Conservation (phyloP, 2,888 invertebrate genomes). For the Drosophila planitibia region DNA sequence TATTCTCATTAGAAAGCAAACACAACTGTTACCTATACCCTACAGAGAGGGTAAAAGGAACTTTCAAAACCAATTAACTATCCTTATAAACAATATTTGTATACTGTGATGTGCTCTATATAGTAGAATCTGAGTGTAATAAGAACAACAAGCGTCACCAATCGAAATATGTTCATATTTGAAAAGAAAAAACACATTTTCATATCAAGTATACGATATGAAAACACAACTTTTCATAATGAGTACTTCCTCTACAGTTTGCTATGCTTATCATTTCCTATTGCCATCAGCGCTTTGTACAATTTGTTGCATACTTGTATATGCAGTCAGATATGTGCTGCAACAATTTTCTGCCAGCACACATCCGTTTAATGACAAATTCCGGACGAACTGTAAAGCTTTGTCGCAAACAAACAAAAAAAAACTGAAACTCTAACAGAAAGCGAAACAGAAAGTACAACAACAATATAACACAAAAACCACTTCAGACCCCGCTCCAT, state of each 20-base stretch:
- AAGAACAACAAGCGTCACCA: background rate
- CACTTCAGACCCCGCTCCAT: conserved; percentile 16
- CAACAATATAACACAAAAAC: conserved; percentile 42
- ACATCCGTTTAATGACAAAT: conserved; percentile 71
- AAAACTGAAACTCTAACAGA: conserved; percentile 15
- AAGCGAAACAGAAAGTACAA: conserved; percentile 41
- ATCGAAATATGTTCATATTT: background rate
- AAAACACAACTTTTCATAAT: conserved; percentile 20
- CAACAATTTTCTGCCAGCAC: conserved; percentile 36
- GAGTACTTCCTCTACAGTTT: conserved; percentile 23
- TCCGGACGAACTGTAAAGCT: conserved; percentile 45
- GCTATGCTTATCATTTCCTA: conserved; percentile 37
- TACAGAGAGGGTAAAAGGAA: background rate
- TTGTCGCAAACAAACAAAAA: conserved; percentile 27
- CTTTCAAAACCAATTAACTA: background rate
- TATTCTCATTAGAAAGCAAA: background rate
- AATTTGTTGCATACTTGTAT: conserved; percentile 39
- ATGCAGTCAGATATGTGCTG: conserved; percentile 25
- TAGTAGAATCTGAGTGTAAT: background rate
- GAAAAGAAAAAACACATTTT: background rate
- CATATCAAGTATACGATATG: background rate
- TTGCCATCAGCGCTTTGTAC: conserved; percentile 26
- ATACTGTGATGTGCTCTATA: background rate
- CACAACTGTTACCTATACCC: background rate
- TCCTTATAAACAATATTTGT: background rate